Evolutionary conservation across 2,797 vertebrate species (phyloP).

Genomic region (Pangasius mekongensis): DNA sequence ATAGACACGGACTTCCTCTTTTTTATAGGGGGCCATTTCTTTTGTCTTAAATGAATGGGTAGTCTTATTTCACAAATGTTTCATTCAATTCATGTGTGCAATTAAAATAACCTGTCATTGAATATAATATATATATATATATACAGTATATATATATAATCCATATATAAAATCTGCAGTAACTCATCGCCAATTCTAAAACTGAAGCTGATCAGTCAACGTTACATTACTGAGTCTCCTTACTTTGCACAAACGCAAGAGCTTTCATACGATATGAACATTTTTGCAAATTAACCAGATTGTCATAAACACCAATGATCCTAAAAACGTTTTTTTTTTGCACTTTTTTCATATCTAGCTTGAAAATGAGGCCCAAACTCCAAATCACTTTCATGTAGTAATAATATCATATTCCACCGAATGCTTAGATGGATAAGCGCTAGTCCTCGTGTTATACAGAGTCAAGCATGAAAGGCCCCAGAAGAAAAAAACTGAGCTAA

Average conservation of each 20-base stretch:
- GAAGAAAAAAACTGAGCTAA: background rate
- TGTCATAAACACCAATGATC: background rate
- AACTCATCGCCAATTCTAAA: too few relatives aligned
- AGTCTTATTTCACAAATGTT: background rate
- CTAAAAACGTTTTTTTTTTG: background rate
- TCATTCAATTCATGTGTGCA: background rate
- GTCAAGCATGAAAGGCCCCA: background rate
- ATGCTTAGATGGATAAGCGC: background rate
- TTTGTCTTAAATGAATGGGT: background rate
- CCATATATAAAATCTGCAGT: background rate
- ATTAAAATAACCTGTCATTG: background rate
- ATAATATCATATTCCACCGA: slow-evolving; percentile 2
- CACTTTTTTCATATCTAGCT: background rate
- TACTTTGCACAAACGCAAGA: background rate
- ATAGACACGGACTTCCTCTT: background rate
- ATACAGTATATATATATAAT: background rate
- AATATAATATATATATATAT: too few relatives aligned
- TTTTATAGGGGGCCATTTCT: background rate
- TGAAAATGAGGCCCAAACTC: background rate
- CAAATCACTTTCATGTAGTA: background rate
- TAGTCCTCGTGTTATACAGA: background rate
- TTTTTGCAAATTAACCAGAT: background rate
- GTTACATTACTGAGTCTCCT: background rate
- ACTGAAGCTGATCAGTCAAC: background rate
- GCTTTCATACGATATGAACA: background rate